phyloP scores from a whole-genome alignment of 1,140 invertebrate species.

The Nephila pilipes region DNA sequence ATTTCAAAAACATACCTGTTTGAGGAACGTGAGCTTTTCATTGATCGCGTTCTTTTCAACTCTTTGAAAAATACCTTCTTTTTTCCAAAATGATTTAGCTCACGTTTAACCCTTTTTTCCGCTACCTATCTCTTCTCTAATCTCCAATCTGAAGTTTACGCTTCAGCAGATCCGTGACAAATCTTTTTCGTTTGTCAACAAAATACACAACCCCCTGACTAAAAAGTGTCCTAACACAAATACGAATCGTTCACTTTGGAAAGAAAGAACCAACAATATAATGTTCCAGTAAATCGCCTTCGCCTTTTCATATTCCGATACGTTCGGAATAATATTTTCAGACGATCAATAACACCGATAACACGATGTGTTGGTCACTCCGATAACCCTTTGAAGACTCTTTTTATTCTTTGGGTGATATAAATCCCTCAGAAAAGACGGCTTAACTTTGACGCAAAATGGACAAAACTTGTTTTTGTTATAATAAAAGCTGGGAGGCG shows the following conservation, averaged over 20 bases:
- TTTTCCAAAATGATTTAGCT: background rate
- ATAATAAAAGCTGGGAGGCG: background rate
- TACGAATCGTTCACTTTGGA: background rate
- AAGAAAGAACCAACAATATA: background rate
- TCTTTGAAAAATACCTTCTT: background rate
- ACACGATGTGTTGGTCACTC: conserved; percentile 1
- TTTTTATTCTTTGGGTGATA: background rate
- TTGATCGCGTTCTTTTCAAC: too few relatives aligned
- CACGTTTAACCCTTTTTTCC: background rate
- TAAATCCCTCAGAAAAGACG: background rate
- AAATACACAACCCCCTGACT: background rate
- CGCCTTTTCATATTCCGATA: background rate
- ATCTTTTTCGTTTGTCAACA: background rate
- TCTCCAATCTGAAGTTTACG: background rate
- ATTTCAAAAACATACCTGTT: too few relatives aligned
- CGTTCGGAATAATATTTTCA: conserved; percentile 23
- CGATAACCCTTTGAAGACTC: conserved; percentile 47
- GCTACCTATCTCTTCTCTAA: background rate
- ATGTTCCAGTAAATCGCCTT: background rate
- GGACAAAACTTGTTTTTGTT: background rate
- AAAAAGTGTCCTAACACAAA: background rate
- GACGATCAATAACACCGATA: conserved; percentile 36
- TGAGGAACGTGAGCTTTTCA: background rate
- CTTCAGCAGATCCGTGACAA: conserved; percentile 21
- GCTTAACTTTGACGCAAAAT: background rate